Base-by-base conservation (phyloP, 1,140 invertebrate genomes). In the Ctenoplectra terminalis region DNA sequence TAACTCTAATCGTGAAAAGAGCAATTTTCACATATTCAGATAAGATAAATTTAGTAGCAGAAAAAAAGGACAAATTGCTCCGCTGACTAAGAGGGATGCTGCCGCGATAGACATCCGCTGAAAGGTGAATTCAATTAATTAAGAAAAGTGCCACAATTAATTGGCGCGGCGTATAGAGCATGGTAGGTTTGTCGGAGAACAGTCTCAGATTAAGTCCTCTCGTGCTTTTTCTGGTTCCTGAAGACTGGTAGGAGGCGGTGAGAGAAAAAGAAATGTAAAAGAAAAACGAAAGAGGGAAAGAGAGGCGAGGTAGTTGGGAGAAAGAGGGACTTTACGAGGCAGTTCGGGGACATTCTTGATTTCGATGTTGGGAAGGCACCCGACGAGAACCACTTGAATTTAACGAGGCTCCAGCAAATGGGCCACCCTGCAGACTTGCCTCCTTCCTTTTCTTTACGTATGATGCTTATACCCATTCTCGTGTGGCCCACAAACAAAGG, bases 331-430 rank as follows among this genome's bases (percentile, higher is more conserved):
- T 90, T 91, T 91, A 90, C 84, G 88, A 92, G 82, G 88, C 82
- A 88, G 87, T 90, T 88, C 83, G 86, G 83, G 87, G 85, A 90
- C 87, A 91, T 92, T 91, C 90, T 88, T 90, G 90, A 89, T 91
- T 90, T 89, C 85, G 85, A 85, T 89, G 88, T 84, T 83, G 87
- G 79, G 71, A 81, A 84, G 82, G 83, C 76, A 86, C 81, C 81
- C 84, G 84, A 87, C 88, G 84, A 88, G 86, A 87, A 87, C 87
- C 90, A 91, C 90, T 92, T 89, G 89, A 90, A 87, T 91, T 91
- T 91, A 91, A 91, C 90, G 90, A 89, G 88, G 84, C 80, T 82
- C 83, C 82, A 74, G 85, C 87, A 87, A 90, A 90, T 82, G 86
- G 90, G 88, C 89, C 88, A 90, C 90, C 88, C 89, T 90, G 87